Evolutionary conservation across 2,797 vertebrate genomes (phyloP), one percentile per base, ranked within the genome.

Genomic region (Clarias laeviceps): DNA sequence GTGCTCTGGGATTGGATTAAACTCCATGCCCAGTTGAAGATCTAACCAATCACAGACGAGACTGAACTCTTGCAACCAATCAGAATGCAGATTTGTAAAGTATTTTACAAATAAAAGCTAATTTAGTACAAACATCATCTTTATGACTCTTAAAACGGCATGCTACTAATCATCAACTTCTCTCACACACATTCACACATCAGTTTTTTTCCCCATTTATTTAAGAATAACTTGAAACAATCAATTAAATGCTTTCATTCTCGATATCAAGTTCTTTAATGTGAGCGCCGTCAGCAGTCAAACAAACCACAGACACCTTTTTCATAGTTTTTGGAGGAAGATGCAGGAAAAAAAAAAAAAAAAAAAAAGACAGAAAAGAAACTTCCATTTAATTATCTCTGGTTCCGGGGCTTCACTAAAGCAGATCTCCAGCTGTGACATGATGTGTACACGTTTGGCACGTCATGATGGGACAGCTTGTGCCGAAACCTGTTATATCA

Each of bases 161-260:
- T 34, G 66, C 45, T 37, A 9, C 8, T 20, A 68, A 68, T 18
- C 18, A 8, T 8, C 17, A 73, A 45, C 37, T 8, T 29, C 11
- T 27, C 69, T 17, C 40, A 8, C n/a, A 27, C 45, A 54, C 45
- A 9, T 12, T 9, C 70, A 92, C 91, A 92, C 94, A 94, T 15
- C 37, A 50, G 37, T 84, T 89, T 85, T 91, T 87, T 92, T 82
- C 3, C 92, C 91, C 91, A 90, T 92, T 93, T 90, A 87, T 89
- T 89, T 90, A 88, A 87, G 88, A 90, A 90, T 89, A 89, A 87
- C 79, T 85, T 79, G 88, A 90, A 88, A 88, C 76, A 87, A 87
- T 80, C 88, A 85, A 86, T 87, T 86, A 86, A 90, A 90, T 88
- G 85, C 79, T 90, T 87, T 89, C 86, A 90, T 90, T 87, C 88